phyloP scores from a whole-genome alignment of 2,797 vertebrate species.

The Decapterus maruadsi region DNA sequence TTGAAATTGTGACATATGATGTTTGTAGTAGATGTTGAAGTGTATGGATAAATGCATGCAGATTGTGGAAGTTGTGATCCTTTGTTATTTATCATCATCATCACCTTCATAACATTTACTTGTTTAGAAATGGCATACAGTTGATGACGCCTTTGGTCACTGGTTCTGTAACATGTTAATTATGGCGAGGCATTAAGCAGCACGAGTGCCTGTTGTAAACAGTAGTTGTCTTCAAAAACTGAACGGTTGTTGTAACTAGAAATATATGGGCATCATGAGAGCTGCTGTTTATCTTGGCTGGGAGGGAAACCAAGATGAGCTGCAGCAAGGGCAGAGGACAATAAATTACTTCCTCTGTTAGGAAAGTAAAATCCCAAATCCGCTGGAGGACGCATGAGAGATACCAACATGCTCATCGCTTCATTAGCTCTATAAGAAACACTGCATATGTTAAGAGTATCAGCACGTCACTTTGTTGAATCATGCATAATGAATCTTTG shows the following conservation, averaged over 20 bases:
- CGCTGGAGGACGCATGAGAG: not conserved
- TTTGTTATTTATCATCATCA: not conserved
- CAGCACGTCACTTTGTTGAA: not conserved
- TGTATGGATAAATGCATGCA: not conserved
- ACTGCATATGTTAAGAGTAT: not conserved
- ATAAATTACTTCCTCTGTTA: constrained; percentile 44
- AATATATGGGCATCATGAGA: constrained; percentile 38
- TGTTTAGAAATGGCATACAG: not conserved
- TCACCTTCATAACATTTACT: not conserved
- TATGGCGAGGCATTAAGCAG: not conserved
- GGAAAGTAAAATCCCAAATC: constrained; percentile 30
- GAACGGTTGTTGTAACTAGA: constrained; percentile 30
- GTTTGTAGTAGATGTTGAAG: not conserved
- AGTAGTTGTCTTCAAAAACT: constrained; percentile 22
- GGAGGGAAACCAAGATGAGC: constrained; percentile 32
- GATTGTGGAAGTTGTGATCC: not conserved
- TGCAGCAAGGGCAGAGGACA: constrained; percentile 18
- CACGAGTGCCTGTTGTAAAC: constrained; percentile 24
- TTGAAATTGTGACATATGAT: not conserved
- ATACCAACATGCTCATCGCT: not conserved
- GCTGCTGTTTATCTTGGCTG: constrained; percentile 49
- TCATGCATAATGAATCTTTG: not conserved
- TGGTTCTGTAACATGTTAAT: not conserved
- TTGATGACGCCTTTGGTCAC: not conserved
- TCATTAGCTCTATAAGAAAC: not conserved